Evolutionary conservation across 2,797 vertebrate genomes (phyloP).

Genomic region (Bufotes viridis): DNA sequence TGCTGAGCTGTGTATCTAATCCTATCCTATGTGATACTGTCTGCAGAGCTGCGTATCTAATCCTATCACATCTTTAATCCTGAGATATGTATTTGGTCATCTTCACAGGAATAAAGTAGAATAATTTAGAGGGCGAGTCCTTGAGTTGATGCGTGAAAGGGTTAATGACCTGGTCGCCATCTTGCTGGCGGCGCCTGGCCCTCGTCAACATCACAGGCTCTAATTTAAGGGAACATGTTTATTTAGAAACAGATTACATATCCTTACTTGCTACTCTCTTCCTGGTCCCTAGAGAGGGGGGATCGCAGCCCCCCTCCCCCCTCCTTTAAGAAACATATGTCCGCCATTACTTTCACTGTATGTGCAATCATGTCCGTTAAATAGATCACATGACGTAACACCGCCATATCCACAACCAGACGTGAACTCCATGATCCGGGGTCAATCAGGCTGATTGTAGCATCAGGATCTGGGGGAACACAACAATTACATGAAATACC

Average conservation of each 20-base stretch:
- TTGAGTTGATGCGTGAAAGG: not conserved
- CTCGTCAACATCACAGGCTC: conserved; percentile 28
- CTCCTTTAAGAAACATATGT: not conserved
- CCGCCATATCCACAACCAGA: not conserved
- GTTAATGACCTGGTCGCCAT: conserved; percentile 22
- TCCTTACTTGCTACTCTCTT: conserved; percentile 46
- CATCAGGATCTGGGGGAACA: not conserved
- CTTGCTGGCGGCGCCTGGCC: not conserved
- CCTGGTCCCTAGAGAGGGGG: not conserved
- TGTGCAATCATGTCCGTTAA: not conserved
- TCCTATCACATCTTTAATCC: too few species aligned
- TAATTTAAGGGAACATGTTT: conserved; percentile 52
- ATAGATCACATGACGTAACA: not conserved
- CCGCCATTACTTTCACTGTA: conserved; percentile 9
- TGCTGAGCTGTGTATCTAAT: not conserved
- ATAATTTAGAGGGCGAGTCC: too few species aligned
- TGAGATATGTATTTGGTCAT: not conserved
- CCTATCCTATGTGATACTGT: not conserved
- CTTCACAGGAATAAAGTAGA: not conserved
- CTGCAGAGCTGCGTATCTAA: too few species aligned
- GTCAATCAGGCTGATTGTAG: conserved; percentile 14
- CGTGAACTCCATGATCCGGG: conserved; percentile 21
- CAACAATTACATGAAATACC: not conserved
- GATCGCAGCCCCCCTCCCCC: not conserved
- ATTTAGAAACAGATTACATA: conserved; percentile 59